A percentile compares a stretch with the other conserved stretches of the same genome.
Conservation (phyloP, 1,140 invertebrate genomes). For the Papilio glaucus region DNA sequence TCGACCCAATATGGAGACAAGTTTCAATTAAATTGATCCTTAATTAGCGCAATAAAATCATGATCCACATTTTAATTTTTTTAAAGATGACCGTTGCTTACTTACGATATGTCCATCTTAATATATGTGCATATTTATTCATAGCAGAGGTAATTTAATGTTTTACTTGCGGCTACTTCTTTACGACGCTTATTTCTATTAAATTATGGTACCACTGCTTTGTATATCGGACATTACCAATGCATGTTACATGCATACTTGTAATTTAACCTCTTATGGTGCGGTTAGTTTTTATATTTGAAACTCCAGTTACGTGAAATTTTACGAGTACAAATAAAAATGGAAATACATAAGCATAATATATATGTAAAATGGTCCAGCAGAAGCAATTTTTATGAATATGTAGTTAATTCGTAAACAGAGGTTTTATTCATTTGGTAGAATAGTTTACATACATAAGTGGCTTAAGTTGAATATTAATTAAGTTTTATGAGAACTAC, state of each 20-base stretch:
- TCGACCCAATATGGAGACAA: slow-evolving; percentile 60
- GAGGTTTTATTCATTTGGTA: too few species aligned
- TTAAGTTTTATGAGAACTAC: too few species aligned
- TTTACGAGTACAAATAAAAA: too few species aligned
- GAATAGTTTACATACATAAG: too few species aligned
- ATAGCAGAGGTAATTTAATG: slow-evolving; percentile 33
- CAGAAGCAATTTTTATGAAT: too few species aligned
- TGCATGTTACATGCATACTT: not conserved
- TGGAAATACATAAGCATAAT: too few species aligned
- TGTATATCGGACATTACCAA: slow-evolving; percentile 13
- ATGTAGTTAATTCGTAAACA: too few species aligned
- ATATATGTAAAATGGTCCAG: too few species aligned
- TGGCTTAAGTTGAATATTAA: too few species aligned
- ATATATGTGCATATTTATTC: slow-evolving; percentile 38
- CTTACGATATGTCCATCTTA: slow-evolving; percentile 34
- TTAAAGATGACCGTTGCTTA: slow-evolving; percentile 39
- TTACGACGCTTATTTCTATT: slow-evolving; percentile 25
- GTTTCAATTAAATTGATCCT: slow-evolving; percentile 66
- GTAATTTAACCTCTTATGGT: not conserved
- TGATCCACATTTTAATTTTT: slow-evolving; percentile 58
- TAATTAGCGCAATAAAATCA: slow-evolving; percentile 69
- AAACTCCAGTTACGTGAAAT: not conserved
- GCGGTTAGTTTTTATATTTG: not conserved
- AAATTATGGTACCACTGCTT: slow-evolving; percentile 12
- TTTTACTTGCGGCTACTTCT: slow-evolving; percentile 26